Evolutionary conservation across 2,797 vertebrate species (phyloP).

Genomic region (Propithecus deckenii): DNA sequence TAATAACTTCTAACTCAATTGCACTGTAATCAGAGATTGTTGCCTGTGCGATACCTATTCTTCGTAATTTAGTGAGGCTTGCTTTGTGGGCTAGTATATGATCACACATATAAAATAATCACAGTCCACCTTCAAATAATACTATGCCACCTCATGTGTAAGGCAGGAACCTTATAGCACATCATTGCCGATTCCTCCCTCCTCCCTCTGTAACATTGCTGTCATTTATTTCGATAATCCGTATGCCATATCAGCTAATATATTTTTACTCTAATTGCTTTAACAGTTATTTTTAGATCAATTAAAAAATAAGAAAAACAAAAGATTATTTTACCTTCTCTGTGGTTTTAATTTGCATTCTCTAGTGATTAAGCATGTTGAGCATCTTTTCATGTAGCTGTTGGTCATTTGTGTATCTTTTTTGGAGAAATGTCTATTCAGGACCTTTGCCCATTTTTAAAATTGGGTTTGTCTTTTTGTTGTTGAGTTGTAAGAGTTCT

Average conservation of each 20-base stretch:
- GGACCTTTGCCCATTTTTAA: background rate
- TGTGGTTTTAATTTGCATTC: background rate
- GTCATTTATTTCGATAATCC: background rate
- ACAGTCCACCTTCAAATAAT: background rate
- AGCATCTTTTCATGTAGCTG: background rate
- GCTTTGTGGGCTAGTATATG: conserved; percentile 48
- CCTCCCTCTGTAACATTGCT: background rate
- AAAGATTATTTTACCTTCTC: background rate
- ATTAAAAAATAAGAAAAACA: background rate
- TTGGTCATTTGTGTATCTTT: background rate
- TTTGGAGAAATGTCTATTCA: background rate
- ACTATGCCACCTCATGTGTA: background rate
- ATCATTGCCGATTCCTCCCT: background rate
- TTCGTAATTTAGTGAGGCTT: background rate
- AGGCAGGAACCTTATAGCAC: background rate
- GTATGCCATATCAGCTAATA: background rate
- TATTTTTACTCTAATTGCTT: background rate
- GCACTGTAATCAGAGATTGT: background rate
- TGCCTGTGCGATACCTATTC: background rate
- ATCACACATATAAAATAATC: background rate
- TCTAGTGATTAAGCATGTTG: background rate
- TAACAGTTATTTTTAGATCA: background rate
- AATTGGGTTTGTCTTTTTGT: background rate
- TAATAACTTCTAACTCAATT: background rate
- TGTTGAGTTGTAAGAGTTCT: background rate